phyloP scores from a whole-genome alignment of 2,888 invertebrate species.

The Apotomis betuletana region DNA sequence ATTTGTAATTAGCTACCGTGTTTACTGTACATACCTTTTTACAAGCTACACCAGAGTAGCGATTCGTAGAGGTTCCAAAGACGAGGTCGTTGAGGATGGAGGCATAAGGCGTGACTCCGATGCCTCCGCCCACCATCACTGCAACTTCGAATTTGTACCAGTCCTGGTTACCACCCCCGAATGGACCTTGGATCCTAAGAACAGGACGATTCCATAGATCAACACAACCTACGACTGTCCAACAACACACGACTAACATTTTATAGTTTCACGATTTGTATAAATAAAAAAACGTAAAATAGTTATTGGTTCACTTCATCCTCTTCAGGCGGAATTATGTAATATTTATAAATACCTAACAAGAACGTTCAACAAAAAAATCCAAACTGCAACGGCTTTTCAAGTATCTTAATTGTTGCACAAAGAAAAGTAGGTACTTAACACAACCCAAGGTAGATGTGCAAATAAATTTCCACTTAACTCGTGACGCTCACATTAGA shows the following conservation, averaged over 20 bases:
- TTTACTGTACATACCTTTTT: conserved; percentile 87
- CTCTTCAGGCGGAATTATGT: too few relatives aligned
- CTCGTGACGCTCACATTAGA: conserved; percentile 38
- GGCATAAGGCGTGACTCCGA: conserved; percentile 98
- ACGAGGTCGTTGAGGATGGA: conserved; percentile 98
- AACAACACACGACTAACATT: too few relatives aligned
- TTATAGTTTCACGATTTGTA: too few relatives aligned
- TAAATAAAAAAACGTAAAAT: too few relatives aligned
- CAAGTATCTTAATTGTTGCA: background rate
- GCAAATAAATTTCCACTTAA: conserved; percentile 23
- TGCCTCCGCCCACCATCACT: conserved; percentile 98
- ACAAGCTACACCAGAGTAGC: conserved; percentile 98
- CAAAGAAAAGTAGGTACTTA: conserved; percentile 13
- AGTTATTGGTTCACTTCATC: too few relatives aligned
- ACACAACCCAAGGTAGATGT: conserved; percentile 28
- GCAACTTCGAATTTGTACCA: conserved; percentile 99
- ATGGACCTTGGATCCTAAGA: conserved; percentile 94
- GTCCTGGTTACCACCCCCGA: conserved; percentile 98
- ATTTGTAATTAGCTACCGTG: too few relatives aligned
- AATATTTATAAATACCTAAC: too few relatives aligned
- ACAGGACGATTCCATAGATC: too few relatives aligned
- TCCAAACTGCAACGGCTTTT: too few relatives aligned
- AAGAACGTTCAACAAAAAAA: too few relatives aligned
- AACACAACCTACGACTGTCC: too few relatives aligned
- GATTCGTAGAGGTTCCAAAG: conserved; percentile 97